Evolutionary conservation across 2,888 invertebrate genomes (phyloP).

Genomic region (Sinelater perroti): DNA sequence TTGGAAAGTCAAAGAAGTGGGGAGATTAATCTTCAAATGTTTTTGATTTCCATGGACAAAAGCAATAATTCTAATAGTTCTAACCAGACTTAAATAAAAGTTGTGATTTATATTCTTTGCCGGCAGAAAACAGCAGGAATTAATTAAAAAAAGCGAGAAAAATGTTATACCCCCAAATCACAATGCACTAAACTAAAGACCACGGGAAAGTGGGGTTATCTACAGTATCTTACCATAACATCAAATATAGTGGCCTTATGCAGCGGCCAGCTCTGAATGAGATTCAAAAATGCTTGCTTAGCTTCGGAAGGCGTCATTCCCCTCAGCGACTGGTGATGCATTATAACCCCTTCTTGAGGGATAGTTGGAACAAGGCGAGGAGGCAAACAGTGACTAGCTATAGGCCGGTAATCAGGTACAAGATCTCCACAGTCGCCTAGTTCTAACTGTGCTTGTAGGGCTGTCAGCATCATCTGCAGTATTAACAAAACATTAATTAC

Average conservation of each 20-base stretch:
- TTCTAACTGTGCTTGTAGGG: slow-evolving; percentile 92
- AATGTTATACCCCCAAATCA: too few relatives aligned
- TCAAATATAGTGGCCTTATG: slow-evolving; percentile 94
- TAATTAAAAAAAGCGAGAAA: slow-evolving; percentile 31
- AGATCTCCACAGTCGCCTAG: slow-evolving; percentile 82
- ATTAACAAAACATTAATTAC: too few relatives aligned
- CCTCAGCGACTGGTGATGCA: slow-evolving; percentile 89
- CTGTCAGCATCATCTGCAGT: slow-evolving; percentile 88
- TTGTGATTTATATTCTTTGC: too few relatives aligned
- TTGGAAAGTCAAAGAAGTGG: too few relatives aligned
- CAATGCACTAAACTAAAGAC: too few relatives aligned
- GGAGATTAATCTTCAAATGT: too few relatives aligned
- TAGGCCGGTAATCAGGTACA: slow-evolving; percentile 70
- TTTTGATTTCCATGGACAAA: too few relatives aligned
- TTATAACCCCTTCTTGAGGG: slow-evolving; percentile 84
- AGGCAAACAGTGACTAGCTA: slow-evolving; percentile 84
- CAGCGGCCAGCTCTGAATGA: slow-evolving; percentile 93
- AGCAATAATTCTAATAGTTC: too few relatives aligned
- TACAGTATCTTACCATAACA: slow-evolving; percentile 89
- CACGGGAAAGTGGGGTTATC: too few relatives aligned
- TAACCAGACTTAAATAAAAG: too few relatives aligned
- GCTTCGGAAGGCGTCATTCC: slow-evolving; percentile 88
- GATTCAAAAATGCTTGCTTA: slow-evolving; percentile 90
- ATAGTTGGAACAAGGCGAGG: slow-evolving; percentile 80
- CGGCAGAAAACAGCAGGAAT: neutral